Evolutionary conservation across 2,113 vertebrate species (phyloP), one percentile per base, ranked within the genome.

Genomic region (Megaceryle torquata): DNA sequence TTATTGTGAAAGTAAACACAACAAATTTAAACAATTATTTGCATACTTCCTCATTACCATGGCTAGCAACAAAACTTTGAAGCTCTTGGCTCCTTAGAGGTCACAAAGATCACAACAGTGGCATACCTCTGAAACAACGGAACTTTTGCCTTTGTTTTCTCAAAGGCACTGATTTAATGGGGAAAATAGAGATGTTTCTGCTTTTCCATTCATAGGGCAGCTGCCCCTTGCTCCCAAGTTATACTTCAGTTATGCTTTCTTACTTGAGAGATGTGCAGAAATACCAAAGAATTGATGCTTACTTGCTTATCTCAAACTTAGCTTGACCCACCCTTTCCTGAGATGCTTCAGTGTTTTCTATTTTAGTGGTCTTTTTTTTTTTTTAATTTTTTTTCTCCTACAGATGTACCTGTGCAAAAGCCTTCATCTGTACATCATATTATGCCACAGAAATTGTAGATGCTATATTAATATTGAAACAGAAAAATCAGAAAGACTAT

Each of bases 291-390:
- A 67, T 26, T 77, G 69, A 51, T 37, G 51, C 37, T 70, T 82
- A 51, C 56, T 95, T 89, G 44, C 67, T 95, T 95, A 91, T 95
- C 91, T 85, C 59, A 56, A 50, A n/a, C 74, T 87, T 0, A 0
- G 6, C 67, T 76, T 87, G 94, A 80, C 75, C 84, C 94, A 87
- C 91, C 94, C 95, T 85, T 97, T 95, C 95, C 95, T 95, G 96
- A 95, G 89, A 89, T 80, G 59, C 67, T 82, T 89, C 48, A n/a
- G 11, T 80, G 35, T 76, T 96, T 94, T 82, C 75, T 96, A 33
- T 91, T 95, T 85, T 80, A 68, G 84, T 50, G 39, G 26, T 12
- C 33, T 37, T 12, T 25, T 0, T 11, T 44, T 28, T 16, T n/a
- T 43, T 25, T 60, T n/a, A n/a, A n/a, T n/a, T 44, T 54, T 60